Base-by-base conservation (phyloP, 2,888 invertebrate species). In the Oeneis ivallda region DNA sequence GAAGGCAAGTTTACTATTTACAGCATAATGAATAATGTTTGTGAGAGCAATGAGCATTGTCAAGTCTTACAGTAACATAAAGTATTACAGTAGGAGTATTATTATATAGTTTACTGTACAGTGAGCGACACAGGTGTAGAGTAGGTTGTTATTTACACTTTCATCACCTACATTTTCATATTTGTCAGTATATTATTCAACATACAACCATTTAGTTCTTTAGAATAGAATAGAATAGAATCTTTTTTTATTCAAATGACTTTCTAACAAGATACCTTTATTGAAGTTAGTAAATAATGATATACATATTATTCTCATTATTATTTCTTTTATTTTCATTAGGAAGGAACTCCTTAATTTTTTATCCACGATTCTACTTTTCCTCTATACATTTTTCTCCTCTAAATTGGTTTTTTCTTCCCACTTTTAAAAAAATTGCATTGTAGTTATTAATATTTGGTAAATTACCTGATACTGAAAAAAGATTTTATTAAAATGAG, bases 91-190 rank as follows among this genome's bases (percentile, higher is more conserved):
- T 62, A 70, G 53, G 45, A 62, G 32, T 67, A 70, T 78, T 74
- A 74, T 75, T 70, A 75, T 72, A 77, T 80, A 83, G 71, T 75
- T 79, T 78, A 78, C 83, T 86, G 81, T 87, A 88, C 86, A 88
- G 77, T 89, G 89, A 89, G 89, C 89, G 87, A 87, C 86, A 84
- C 89, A 88, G 89, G 88, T 88, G 89, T 86, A 83, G 82, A 83
- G 80, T 84, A 84, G 83, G 85, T 82, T 79, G 75, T 79, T 87
- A 89, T 87, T 77, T 87, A 89, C 86, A 88, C 72, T 72, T 76
- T 77, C 67, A 70, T 72, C 76, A 80, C 76, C 80, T 83, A 82
- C 76, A 70, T 68, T 72, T 74, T 71, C 70, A 73, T 76, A 74
- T 65, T 77, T 78, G 77, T 76, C 76, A 65, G 64, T 67, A 70